Evolutionary conservation across 2,888 invertebrate genomes (phyloP).

Genomic region (Lampropteryx suffumata): DNA sequence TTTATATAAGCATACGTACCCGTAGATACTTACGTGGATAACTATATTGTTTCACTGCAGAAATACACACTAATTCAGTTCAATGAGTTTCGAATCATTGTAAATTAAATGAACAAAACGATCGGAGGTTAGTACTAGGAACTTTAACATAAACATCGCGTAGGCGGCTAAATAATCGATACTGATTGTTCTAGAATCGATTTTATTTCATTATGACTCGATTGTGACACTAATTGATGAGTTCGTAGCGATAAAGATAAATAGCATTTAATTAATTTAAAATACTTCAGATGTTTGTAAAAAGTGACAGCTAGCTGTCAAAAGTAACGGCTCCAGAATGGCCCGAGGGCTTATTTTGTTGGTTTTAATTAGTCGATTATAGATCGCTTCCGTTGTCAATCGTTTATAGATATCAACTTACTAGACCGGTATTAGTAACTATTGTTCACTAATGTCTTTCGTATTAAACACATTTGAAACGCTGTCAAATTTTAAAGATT

Average conservation of each 20-base stretch:
- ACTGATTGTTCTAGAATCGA: conserved; percentile 47
- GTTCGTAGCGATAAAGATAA: conserved; percentile 60
- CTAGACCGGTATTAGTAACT: conserved; percentile 14
- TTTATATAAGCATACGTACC: too few species aligned
- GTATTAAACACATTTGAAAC: neutral
- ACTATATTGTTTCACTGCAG: too few species aligned
- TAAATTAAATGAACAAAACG: conserved; percentile 41
- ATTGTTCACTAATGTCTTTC: conserved; percentile 15
- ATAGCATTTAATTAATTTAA: conserved; percentile 64
- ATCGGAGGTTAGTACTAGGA: conserved; percentile 36
- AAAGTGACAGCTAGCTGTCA: conserved; percentile 57
- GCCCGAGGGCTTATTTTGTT: conserved; percentile 43
- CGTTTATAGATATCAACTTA: too few species aligned
- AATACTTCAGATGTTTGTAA: conserved; percentile 51
- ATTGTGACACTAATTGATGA: conserved; percentile 67
- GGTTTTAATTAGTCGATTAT: conserved; percentile 60
- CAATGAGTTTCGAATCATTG: conserved; percentile 3
- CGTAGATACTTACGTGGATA: too few species aligned
- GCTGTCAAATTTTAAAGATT: conserved; percentile 3
- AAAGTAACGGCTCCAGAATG: conserved; percentile 51
- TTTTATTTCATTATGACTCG: conserved; percentile 55
- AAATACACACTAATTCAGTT: conserved; percentile 5
- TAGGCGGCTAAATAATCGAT: conserved; percentile 52
- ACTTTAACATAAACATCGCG: conserved; percentile 44
- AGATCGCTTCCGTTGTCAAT: conserved; percentile 55